Evolutionary conservation across 2,888 invertebrate species (phyloP).

Genomic region (Ennomos fuscantarius): DNA sequence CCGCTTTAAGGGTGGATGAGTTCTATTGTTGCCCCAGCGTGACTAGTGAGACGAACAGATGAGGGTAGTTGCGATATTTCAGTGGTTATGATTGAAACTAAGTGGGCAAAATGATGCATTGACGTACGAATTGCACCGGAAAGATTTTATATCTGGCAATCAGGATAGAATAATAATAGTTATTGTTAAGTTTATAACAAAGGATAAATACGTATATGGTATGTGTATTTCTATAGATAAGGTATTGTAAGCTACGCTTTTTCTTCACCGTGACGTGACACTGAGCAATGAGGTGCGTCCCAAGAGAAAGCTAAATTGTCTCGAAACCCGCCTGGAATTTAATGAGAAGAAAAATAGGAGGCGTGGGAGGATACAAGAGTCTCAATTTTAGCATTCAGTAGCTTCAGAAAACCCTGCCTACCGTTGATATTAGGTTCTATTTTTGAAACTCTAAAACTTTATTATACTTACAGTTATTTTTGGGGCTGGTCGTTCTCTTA

Average conservation of each 20-base stretch:
- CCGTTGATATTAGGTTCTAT: slow-evolving; percentile 24
- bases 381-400: slow-evolving; percentile 32
- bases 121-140: slow-evolving; percentile 23
- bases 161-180: slow-evolving; percentile 1
- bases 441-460: slow-evolving; percentile 20
- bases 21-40: slow-evolving; percentile 62
- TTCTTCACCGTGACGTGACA: slow-evolving; percentile 26
- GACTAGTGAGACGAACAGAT: slow-evolving; percentile 49
- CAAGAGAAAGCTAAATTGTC: slow-evolving; percentile 42
- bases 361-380: slow-evolving; percentile 34
- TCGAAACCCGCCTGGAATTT: slow-evolving; percentile 41
- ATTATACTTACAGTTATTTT: slow-evolving; percentile 20
- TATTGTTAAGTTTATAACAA: background rate
- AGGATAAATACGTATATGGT: no score
- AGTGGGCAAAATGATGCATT: slow-evolving; percentile 28
- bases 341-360: slow-evolving; percentile 43
- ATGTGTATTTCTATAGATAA: no score
- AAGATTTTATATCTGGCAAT: slow-evolving; percentile 18
- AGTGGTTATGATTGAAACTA: slow-evolving; percentile 34
- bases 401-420: slow-evolving; percentile 5
- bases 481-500: slow-evolving; percentile 16
- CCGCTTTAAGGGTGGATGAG: slow-evolving; percentile 72
- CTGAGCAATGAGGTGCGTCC: slow-evolving; percentile 39
- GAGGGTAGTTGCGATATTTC: slow-evolving; percentile 35
- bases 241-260: slow-evolving; percentile 12